Conservation (phyloP, 2,797 vertebrate genomes). For the Eptatretus atami region DNA sequence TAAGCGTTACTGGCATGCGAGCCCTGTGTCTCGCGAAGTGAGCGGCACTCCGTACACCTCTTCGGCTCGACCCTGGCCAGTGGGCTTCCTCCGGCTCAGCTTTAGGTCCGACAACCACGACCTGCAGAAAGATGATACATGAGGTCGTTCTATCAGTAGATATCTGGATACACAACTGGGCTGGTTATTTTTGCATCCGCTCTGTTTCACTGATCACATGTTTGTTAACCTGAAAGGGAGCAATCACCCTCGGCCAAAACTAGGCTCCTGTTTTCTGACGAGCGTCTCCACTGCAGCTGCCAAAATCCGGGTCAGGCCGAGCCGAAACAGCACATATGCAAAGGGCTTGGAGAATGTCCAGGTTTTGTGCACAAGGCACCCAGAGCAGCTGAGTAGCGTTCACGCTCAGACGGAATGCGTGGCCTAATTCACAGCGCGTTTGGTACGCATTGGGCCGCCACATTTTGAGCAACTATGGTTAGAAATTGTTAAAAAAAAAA, state of each 20-base stretch:
- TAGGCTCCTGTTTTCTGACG: slow-evolving; percentile 36
- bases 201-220: neutral
- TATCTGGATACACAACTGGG: neutral
- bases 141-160: neutral
- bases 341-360: slow-evolving; percentile 18
- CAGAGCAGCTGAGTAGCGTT: slow-evolving; percentile 44
- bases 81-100: slow-evolving; percentile 28
- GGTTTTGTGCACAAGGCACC: slow-evolving; percentile 25
- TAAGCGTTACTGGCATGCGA: no score
- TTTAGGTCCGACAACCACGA: slow-evolving; percentile 60
- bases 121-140: slow-evolving; percentile 6
- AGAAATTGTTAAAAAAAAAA: no score
- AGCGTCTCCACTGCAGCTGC: slow-evolving; percentile 57
- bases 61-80: slow-evolving; percentile 12
- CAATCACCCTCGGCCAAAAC: slow-evolving; percentile 46
- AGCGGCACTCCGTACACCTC: slow-evolving; percentile 18
- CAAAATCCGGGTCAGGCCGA: slow-evolving; percentile 57
- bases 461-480: slow-evolving; percentile 28
- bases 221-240: slow-evolving; percentile 35
- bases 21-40: no score
- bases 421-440: slow-evolving; percentile 55
- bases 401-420: slow-evolving; percentile 71
- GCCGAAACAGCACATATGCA: slow-evolving; percentile 80
- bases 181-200: no score
- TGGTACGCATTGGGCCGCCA: slow-evolving; percentile 20